Evolutionary conservation across 2,888 invertebrate genomes (phyloP).

Genomic region (Drosophila fulvimacula): DNA sequence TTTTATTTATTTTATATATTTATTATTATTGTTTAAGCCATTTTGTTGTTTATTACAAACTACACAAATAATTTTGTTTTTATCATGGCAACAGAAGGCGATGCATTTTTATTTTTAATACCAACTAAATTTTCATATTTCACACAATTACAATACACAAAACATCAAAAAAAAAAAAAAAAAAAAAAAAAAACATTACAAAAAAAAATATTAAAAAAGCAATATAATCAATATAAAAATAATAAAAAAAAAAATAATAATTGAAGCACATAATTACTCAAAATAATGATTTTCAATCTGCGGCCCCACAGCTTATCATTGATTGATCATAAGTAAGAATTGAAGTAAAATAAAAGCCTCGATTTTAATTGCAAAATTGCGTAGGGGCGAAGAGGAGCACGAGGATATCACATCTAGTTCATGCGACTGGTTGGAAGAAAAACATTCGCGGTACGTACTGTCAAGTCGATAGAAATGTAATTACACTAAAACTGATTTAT

Average conservation of each 20-base stretch:
- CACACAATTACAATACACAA: not conserved
- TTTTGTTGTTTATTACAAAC: too few relatives aligned
- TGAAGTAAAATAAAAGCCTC: not conserved
- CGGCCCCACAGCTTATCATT: too few relatives aligned
- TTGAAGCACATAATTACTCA: not conserved
- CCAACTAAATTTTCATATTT: not conserved
- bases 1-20: too few relatives aligned
- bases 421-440: not conserved
- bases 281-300: not conserved
- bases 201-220: not conserved
- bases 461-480: not conserved
- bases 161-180: not conserved
- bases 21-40: too few relatives aligned
- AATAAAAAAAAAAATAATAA: not conserved
- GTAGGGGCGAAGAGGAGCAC: not conserved
- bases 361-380: too few relatives aligned
- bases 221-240: not conserved
- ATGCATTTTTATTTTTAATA: not conserved
- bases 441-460: slow-evolving; percentile 3
- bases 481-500: too few relatives aligned
- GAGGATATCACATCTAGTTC: not conserved
- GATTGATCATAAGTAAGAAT: not conserved
- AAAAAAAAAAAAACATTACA: not conserved
- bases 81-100: slow-evolving; percentile 3
- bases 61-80: not conserved